Base-by-base conservation (phyloP, 2,888 invertebrate species). In the Alviniconcha strummeri region DNA sequence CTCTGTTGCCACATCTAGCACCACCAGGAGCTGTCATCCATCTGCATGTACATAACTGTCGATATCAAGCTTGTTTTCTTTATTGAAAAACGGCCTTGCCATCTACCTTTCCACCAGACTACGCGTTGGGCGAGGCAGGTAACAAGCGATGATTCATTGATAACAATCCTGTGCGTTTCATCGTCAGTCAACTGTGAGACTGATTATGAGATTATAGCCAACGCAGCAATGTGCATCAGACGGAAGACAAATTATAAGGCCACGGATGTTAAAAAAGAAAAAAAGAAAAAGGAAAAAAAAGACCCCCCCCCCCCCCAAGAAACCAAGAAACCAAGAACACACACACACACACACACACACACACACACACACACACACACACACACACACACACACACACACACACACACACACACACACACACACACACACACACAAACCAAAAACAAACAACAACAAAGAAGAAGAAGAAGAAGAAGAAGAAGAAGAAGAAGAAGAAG, bases 331-430 rank as follows among this genome's bases (percentile, higher is more conserved):
- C 2, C n/a, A 71, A 5, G 0, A n/a, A 71, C 71, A 71, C 69
- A 69, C 69, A 69, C 69, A 69, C 69, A 69, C 15, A 69, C 69
- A 69, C 69, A 69, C 69, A 69, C 69, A 69, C 69, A 69, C 69
- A 69, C 69, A 19, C 69, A 69, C 69, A 69, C n/a, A n/a, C 13
- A 69, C 69, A n/a, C 52, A 52, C 15, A 72, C 9, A 52, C 52
- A 15, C 17, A 72, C 6, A 72, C 72, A 72, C 17, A 72, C 52
- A 72, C 72, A 72, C 72, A 72, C 72, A 72, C 72, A 72, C 52
- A 72, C 72, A 72, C 52, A 72, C 72, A 72, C 52, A 36, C 72
- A 52, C 72, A 72, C 52, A 72, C 72, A 72, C 72, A 52, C 72
- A 72, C 72, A 36, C 72, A 72, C 11, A 36, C 52, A 52, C 52